A percentile compares a stretch with the other conserved stretches of the same genome.
phyloP scores from a whole-genome alignment of 2,888 invertebrate species.

The Ellobium chinense region DNA sequence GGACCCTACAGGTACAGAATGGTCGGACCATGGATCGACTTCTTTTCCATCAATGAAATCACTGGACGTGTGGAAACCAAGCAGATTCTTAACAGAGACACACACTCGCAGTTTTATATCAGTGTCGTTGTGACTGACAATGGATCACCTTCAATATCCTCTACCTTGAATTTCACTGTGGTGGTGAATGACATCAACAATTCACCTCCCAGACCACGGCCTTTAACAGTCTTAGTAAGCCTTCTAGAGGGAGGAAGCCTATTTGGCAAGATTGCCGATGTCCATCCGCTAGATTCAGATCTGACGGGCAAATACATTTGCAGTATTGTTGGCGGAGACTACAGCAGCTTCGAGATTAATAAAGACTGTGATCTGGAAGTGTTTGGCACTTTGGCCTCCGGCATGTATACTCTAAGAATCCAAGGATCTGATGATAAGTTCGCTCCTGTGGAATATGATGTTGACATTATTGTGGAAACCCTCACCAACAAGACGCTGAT shows the following conservation, averaged over 20 bases:
- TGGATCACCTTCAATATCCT: conserved; percentile 89
- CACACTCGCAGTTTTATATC: conserved; percentile 87
- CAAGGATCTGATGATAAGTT: conserved; percentile 91
- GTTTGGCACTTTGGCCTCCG: not conserved
- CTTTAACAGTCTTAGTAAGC: conserved; percentile 88
- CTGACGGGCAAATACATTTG: conserved; percentile 93
- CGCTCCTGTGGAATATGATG: conserved; percentile 86
- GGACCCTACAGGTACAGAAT: conserved; percentile 92
- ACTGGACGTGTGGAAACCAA: conserved; percentile 90
- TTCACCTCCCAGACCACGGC: conserved; percentile 90
- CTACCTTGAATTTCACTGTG: conserved; percentile 86
- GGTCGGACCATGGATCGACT: conserved; percentile 85
- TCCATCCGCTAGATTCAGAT: conserved; percentile 95
- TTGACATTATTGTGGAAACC: conserved; percentile 89
- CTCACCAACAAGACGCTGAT: conserved; percentile 91
- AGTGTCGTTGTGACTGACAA: conserved; percentile 93
- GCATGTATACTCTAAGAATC: conserved; percentile 84
- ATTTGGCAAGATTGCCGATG: conserved; percentile 91
- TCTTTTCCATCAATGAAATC: conserved; percentile 88
- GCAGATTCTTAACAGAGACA: conserved; percentile 89
- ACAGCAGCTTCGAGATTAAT: conserved; percentile 81
- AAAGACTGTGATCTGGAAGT: conserved; percentile 90
- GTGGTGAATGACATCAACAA: conserved; percentile 93
- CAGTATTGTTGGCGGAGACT: conserved; percentile 78
- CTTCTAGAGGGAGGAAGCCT: conserved; percentile 82